Evolutionary conservation across 2,888 invertebrate genomes (phyloP).

Genomic region (Phengaris alcon): DNA sequence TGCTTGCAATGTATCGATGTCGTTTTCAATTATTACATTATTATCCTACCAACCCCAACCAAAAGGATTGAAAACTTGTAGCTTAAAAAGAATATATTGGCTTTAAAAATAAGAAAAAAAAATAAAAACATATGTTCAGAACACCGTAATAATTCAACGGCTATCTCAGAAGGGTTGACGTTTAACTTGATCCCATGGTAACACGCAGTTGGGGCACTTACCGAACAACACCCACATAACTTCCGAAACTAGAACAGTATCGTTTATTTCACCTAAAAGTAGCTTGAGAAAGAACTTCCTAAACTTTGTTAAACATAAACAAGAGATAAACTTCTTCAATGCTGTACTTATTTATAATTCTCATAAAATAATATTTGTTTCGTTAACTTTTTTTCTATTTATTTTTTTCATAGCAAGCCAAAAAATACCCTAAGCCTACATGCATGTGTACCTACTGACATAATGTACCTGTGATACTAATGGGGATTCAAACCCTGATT

Average conservation of each 20-base stretch:
- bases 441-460: no score
- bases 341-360: no score
- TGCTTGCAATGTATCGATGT: background rate
- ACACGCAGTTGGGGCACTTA: conserved; percentile 58
- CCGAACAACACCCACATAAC: conserved; percentile 51
- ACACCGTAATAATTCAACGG: conserved; percentile 63
- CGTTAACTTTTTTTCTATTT: no score
- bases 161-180: conserved; percentile 61
- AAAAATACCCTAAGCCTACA: no score
- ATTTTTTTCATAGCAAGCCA: no score
- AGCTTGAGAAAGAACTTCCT: background rate
- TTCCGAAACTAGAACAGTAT: background rate
- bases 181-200: conserved; percentile 65
- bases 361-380: no score
- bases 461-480: background rate
- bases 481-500: background rate
- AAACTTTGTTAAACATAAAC: background rate
- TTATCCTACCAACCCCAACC: no score
- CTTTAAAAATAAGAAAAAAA: background rate
- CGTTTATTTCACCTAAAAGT: background rate
- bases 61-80: no score
- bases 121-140: conserved; percentile 40
- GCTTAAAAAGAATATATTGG: no score
- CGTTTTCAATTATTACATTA: background rate
- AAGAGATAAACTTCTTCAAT: no score